Evolutionary conservation across 1,140 invertebrate genomes (phyloP).

Genomic region (Cyclina sinensis): DNA sequence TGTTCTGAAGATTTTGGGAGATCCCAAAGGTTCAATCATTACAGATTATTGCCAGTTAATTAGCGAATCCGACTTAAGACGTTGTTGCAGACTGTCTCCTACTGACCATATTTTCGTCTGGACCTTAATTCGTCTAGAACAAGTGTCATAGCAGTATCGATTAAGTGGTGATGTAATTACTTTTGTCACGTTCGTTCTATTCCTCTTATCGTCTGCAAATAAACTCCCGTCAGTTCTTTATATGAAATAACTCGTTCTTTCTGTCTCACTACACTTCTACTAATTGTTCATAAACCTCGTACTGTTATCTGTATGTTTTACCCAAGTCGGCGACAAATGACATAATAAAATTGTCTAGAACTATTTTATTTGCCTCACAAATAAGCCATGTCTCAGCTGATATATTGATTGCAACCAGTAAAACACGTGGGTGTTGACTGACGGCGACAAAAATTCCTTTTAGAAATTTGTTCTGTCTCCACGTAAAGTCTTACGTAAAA

Average conservation of each 20-base stretch:
- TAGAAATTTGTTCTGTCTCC: too few species aligned
- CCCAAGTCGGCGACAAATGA: neutral
- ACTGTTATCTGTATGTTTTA: neutral
- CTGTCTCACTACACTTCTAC: neutral
- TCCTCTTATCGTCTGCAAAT: neutral
- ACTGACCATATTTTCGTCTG: neutral
- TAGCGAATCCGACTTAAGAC: neutral
- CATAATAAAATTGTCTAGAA: constrained; percentile 26
- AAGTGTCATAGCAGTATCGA: neutral
- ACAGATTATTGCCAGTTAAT: neutral
- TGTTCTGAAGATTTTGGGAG: too few species aligned
- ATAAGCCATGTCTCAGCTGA: neutral
- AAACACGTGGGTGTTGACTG: too few species aligned
- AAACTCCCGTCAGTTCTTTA: neutral
- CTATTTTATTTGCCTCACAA: neutral
- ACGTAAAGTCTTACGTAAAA: too few species aligned
- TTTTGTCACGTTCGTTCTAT: neutral
- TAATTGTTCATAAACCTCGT: too few species aligned
- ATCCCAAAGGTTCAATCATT: neutral
- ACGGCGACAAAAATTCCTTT: too few species aligned
- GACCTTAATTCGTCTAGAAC: neutral
- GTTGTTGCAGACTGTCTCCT: neutral
- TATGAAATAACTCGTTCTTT: neutral
- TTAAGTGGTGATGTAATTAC: neutral
- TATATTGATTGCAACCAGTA: too few species aligned